Base-by-base conservation (phyloP, 2,113 vertebrate species). In the Onychorhynchus coronatus region DNA sequence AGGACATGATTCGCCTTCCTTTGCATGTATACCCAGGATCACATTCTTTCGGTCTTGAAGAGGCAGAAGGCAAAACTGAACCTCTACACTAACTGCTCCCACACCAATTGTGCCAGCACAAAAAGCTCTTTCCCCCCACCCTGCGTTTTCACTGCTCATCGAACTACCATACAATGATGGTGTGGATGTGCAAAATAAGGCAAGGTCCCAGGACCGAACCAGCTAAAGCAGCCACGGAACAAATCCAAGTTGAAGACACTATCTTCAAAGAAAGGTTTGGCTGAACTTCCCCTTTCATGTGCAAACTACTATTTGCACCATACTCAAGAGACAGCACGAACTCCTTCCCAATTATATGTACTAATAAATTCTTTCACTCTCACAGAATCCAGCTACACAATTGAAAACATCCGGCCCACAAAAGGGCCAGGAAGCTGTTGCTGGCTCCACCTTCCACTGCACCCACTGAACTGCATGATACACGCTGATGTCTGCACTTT, bases 51-150 rank as follows among this genome's bases (percentile, higher is more conserved):
- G 1, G 59, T 56, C 19, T 39, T 27, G 41, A 4, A 2, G 70
- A 15, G 28, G 13, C 20, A 5, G 39, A 46, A 25, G 13, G 6
- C 56, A 2, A 25, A 12, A 10, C 16, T 0, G 16, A 13, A 39
- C 37, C 18, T 11, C 23, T 24, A 13, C 39, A 12, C 27, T 27
- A 21, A 1, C 68, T 31, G 70, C 70, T 35, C 41, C 9, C 53
- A 5, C 53, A 17, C 19, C 18, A 5, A 2, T 1, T 24, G 46
- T 27, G 24, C 25, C 41, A 24, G 19, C 20, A 44, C 27, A 27
- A 7, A 14, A 22, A 23, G 39, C 6, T 0, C 19, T 39, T 50
- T 30, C 35, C 0, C 0, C 42, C 41, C 41, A 42, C 41, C n/a
- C n/a, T n/a, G 41, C 41, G 41, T 42, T 2, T 5, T 1, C 61